These are phyloP conservation scores for Menidia beryllina DNA, from an alignment of 2,113 vertebrate genomes.

Conservation along the genomic window DNA sequence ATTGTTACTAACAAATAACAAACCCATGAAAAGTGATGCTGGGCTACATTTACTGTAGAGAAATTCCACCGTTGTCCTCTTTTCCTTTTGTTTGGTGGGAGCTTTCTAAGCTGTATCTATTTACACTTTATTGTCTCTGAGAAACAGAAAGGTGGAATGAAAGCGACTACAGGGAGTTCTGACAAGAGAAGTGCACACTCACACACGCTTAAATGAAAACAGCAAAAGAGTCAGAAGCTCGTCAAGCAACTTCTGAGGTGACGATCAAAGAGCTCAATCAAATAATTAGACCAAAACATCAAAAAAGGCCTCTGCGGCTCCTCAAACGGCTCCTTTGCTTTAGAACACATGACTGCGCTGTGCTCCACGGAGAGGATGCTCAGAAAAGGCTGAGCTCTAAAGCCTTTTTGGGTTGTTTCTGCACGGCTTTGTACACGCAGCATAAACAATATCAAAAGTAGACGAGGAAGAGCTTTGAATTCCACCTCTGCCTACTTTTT, in stretches of 20 bases:
- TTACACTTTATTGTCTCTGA: not conserved
- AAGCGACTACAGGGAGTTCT: constrained; percentile 13
- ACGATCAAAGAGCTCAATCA: constrained; percentile 75
- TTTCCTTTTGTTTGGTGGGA: not conserved
- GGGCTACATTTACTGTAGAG: not conserved
- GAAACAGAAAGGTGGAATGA: not conserved
- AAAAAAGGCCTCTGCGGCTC: constrained; percentile 52
- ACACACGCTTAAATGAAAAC: constrained; percentile 26
- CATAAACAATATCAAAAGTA: not conserved
- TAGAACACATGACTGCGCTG: not conserved
- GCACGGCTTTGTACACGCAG: not conserved
- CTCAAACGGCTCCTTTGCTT: constrained; percentile 38
- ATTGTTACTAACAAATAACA: not conserved
- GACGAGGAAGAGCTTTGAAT: not conserved
- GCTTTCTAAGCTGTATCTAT: constrained; percentile 9
- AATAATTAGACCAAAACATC: constrained; percentile 70
- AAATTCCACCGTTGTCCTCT: not conserved
- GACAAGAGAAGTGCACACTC: constrained; percentile 27
- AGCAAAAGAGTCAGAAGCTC: constrained; percentile 40
- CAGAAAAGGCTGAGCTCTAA: constrained; percentile 7
- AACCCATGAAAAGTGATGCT: not conserved
- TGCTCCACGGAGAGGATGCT: not conserved
- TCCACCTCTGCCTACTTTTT: constrained; percentile 7
- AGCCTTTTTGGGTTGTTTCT: constrained; percentile 13
- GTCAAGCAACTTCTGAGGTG: constrained; percentile 44